Percentiles rank a stretch among this genome's conserved stretches.
phyloP scores from a whole-genome alignment of 2,113 vertebrate species.

The Rhinichthys klamathensis region DNA sequence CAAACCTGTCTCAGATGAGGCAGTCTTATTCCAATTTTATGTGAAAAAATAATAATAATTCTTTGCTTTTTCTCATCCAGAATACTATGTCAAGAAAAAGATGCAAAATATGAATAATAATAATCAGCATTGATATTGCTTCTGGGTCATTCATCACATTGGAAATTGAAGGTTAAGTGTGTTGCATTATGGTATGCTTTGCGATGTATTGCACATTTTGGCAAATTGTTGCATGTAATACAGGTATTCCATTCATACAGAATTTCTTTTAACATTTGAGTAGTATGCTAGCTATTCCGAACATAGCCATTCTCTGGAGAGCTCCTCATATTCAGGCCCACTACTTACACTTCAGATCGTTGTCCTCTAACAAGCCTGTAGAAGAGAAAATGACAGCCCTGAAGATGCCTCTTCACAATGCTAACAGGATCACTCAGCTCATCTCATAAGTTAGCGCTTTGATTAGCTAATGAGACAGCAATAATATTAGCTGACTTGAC shows the following conservation, averaged over 20 bases:
- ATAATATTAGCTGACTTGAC: constrained; percentile 59
- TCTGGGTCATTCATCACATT: not conserved
- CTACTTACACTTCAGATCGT: constrained; percentile 14
- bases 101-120: too few species aligned
- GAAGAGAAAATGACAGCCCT: constrained; percentile 29
- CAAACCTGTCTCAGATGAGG: not conserved
- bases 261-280: not conserved
- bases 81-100: too few species aligned
- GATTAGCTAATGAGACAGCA: constrained; percentile 64
- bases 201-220: not conserved
- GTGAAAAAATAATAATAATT: too few species aligned
- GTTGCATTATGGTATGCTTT: not conserved
- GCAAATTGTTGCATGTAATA: not conserved
- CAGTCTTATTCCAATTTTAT: too few species aligned
- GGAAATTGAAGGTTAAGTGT: not conserved
- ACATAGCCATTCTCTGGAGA: constrained; percentile 14
- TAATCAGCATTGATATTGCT: too few species aligned
- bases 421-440: constrained; percentile 58
- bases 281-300: not conserved
- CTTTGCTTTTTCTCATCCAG: too few species aligned
- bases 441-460: constrained; percentile 57
- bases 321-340: not conserved
- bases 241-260: too few species aligned
- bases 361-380: constrained; percentile 26
- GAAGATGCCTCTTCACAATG: constrained; percentile 58